These are phyloP conservation scores for Glaucomys volans DNA, from an alignment of 2,113 vertebrate species.

Conservation along the genomic window DNA sequence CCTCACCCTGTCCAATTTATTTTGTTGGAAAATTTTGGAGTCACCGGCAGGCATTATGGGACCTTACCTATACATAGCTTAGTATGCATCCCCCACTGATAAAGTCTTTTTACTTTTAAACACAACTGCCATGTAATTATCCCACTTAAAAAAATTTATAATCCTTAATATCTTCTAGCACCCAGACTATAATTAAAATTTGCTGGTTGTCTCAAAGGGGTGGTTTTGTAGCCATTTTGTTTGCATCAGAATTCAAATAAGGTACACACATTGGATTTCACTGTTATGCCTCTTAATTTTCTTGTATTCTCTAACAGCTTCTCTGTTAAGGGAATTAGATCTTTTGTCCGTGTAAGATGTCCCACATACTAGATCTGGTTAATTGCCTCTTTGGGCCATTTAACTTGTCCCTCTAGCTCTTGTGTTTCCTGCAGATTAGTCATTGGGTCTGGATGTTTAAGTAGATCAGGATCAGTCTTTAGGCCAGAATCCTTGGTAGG, in stretches of 20 bases:
- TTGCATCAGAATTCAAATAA: neutral
- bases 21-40: conserved; percentile 3
- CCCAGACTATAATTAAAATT: neutral
- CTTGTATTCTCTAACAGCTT: neutral
- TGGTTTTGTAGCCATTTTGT: neutral
- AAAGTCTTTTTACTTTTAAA: neutral
- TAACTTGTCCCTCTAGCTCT: neutral
- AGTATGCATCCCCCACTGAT: neutral
- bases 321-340: neutral
- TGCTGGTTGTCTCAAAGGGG: neutral
- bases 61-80: neutral
- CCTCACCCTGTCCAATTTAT: neutral
- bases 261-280: neutral
- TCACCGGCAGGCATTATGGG: neutral
- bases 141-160: neutral
- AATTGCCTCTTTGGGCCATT: neutral
- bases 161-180: neutral
- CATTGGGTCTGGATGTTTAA: neutral
- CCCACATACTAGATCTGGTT: neutral
- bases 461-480: neutral
- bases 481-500: neutral
- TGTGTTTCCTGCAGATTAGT: neutral
- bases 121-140: neutral
- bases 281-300: neutral
- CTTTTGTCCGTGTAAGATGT: neutral